Evolutionary conservation across 2,797 vertebrate genomes (phyloP).

Genomic region (Centropyge bicolor): DNA sequence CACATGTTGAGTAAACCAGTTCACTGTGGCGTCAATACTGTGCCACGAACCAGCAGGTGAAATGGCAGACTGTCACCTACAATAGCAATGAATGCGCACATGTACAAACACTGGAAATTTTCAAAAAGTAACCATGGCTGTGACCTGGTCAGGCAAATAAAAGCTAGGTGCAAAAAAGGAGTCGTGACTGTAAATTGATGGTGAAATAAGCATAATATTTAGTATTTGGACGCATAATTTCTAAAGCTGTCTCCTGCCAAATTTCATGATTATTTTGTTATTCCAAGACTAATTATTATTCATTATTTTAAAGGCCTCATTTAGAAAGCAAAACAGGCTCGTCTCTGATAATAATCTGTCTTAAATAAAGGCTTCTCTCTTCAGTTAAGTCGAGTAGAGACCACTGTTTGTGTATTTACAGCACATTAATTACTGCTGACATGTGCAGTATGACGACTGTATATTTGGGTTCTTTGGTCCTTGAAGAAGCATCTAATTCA

Average conservation of each 20-base stretch:
- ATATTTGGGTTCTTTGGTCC: slow-evolving; percentile 33
- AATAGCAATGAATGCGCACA: background rate
- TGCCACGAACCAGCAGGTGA: background rate
- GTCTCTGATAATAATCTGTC: slow-evolving; percentile 19
- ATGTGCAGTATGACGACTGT: slow-evolving; percentile 3
- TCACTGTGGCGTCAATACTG: slow-evolving; percentile 5
- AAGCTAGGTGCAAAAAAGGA: background rate
- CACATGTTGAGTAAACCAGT: slow-evolving; percentile 23
- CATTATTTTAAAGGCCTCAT: slow-evolving; percentile 47
- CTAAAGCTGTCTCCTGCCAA: slow-evolving; percentile 25
- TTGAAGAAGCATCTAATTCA: slow-evolving; percentile 35
- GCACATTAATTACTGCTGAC: slow-evolving; percentile 22
- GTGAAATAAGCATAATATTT: slow-evolving; percentile 19
- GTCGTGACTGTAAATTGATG: slow-evolving; percentile 6
- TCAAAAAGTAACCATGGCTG: accelerated
- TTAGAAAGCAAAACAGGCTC: slow-evolving; percentile 34
- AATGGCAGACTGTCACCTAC: slow-evolving; percentile 3
- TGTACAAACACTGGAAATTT: background rate
- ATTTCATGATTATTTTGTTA: slow-evolving; percentile 35
- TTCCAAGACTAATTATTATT: slow-evolving; percentile 33
- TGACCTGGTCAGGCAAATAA: background rate
- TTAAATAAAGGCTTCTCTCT: slow-evolving; percentile 31
- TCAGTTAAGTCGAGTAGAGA: slow-evolving; percentile 1
- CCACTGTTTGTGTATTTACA: slow-evolving; percentile 23
- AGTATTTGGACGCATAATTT: slow-evolving; percentile 21